Percentiles rank a stretch among this genome's conserved stretches.
Evolutionary conservation across 2,797 vertebrate species (phyloP).

Genomic region (Alfaro cultratus): DNA sequence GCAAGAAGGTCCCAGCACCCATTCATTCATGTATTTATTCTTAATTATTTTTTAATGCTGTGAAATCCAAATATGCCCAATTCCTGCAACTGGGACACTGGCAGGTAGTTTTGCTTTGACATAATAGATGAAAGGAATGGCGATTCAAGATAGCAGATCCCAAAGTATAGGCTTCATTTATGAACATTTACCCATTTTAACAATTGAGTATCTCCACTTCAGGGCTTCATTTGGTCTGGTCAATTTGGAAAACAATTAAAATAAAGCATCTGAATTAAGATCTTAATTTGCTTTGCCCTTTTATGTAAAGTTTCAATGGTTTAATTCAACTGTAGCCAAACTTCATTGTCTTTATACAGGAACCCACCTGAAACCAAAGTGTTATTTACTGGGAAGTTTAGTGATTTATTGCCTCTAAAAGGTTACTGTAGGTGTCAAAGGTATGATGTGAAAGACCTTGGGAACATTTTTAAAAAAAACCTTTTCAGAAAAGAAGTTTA

Average conservation of each 20-base stretch:
- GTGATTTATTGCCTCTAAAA: not conserved
- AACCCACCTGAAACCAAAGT: not conserved
- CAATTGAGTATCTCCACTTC: not conserved
- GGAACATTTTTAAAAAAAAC: not conserved
- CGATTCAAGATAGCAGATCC: not conserved
- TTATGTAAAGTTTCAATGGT: not conserved
- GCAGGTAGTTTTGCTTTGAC: not conserved
- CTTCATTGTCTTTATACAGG: not conserved
- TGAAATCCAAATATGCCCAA: not conserved
- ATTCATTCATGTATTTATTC: not conserved
- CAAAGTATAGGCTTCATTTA: not conserved
- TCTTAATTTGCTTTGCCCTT: too few species aligned
- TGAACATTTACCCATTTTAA: not conserved
- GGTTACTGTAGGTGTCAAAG: not conserved
- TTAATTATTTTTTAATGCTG: not conserved
- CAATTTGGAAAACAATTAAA: not conserved
- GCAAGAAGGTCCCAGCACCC: not conserved
- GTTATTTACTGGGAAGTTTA: not conserved
- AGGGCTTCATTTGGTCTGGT: not conserved
- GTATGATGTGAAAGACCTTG: not conserved
- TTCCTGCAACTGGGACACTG: not conserved
- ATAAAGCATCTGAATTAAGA: not conserved
- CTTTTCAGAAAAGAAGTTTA: not conserved
- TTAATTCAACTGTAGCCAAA: not conserved
- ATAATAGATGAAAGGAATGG: not conserved